Evolutionary conservation across 92 coral and sea anemone species (phyloP).

Genomic region (Desmophyllum pertusum): DNA sequence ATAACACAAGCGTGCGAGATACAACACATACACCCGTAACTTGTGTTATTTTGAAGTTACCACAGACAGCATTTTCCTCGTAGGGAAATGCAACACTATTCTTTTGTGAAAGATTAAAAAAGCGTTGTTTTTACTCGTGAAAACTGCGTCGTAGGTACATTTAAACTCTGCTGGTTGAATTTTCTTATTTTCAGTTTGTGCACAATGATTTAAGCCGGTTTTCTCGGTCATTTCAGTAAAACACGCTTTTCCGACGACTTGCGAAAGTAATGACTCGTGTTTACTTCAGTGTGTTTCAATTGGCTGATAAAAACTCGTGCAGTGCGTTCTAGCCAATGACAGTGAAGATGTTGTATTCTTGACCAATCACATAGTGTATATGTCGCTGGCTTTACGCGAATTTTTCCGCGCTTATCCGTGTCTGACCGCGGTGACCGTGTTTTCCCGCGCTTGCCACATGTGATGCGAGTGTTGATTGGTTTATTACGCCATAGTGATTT

Average conservation of each 20-base stretch:
- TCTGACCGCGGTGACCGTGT: no score
- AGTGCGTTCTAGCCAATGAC: not conserved
- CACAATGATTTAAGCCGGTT: not conserved
- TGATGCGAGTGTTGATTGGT: no score
- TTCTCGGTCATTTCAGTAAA: no score
- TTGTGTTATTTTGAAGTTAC: not conserved
- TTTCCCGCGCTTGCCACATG: constrained; percentile 6
- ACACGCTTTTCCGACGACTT: no score
- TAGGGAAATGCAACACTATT: not conserved
- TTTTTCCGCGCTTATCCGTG: no score
- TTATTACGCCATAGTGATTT: no score
- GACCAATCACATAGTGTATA: not conserved
- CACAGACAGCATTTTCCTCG: not conserved
- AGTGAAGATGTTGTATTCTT: not conserved
- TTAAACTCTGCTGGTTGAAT: not conserved
- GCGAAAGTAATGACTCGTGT: no score
- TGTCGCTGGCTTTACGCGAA: not conserved
- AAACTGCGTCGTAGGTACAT: not conserved
- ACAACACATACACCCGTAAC: not conserved
- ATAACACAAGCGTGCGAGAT: not conserved
- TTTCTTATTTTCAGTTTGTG: not conserved
- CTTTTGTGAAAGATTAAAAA: not conserved
- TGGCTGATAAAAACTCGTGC: not conserved
- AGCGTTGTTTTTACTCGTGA: not conserved
- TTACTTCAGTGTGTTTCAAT: not conserved